These are phyloP conservation scores for Nibea albiflora DNA, from an alignment of 2,113 vertebrate genomes.

Conservation along the genomic window DNA sequence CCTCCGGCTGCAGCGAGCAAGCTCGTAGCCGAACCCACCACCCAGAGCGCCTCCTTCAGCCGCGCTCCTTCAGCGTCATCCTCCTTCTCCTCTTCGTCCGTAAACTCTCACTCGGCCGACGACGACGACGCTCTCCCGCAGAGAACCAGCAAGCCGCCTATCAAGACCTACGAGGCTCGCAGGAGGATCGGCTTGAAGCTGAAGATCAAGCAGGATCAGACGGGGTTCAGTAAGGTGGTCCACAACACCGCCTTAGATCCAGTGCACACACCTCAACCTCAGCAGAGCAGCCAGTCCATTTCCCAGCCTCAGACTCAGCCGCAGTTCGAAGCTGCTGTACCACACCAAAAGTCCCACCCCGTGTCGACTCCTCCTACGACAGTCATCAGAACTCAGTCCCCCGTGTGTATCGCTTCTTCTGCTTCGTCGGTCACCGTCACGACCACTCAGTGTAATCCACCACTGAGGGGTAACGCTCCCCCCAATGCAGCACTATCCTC, in stretches of 20 bases:
- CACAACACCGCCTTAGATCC: slow-evolving; percentile 96
- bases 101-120: slow-evolving; percentile 59
- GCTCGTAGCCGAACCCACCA: slow-evolving; percentile 38
- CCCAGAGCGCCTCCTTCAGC: slow-evolving; percentile 64
- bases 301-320: slow-evolving; percentile 52
- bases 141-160: slow-evolving; percentile 89
- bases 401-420: slow-evolving; percentile 66
- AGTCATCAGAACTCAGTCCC: slow-evolving; percentile 82
- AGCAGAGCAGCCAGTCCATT: slow-evolving; percentile 60
- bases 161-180: slow-evolving; percentile 95
- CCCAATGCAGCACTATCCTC: slow-evolving; percentile 52
- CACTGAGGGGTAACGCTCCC: slow-evolving; percentile 47
- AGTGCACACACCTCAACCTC: slow-evolving; percentile 84
- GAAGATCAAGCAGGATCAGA: slow-evolving; percentile 95
- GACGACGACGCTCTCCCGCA: slow-evolving; percentile 90
- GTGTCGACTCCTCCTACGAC: slow-evolving; percentile 49
- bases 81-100: slow-evolving; percentile 54
- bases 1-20: slow-evolving; percentile 54
- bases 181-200: slow-evolving; percentile 93
- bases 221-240: slow-evolving; percentile 92
- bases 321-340: slow-evolving; percentile 44
- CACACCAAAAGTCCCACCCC: slow-evolving; percentile 55
- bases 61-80: slow-evolving; percentile 56
- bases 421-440: slow-evolving; percentile 63
- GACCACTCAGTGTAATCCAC: slow-evolving; percentile 65